Evolutionary conservation across 1,140 invertebrate species (phyloP), one percentile per base, ranked within the genome.

Genomic region (Limonius californicus): DNA sequence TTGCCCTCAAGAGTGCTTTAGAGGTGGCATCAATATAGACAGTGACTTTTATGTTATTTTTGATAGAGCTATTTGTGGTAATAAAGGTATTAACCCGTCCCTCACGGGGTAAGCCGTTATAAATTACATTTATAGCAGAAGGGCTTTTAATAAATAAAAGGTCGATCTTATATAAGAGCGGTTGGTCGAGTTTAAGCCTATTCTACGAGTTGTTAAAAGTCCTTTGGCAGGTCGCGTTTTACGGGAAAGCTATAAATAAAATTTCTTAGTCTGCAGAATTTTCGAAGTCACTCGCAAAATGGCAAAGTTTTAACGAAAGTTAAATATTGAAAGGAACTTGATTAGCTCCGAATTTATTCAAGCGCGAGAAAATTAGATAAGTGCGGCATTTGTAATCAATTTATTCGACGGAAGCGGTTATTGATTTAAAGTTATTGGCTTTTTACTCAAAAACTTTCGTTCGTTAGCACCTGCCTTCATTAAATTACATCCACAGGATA

Each of bases 301-400:
- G 45, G 45, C 45, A 50, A 50, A 50, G 45, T 50, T 50, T 50
- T 50, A 50, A 50, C 45, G 45, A 50, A 50, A 50, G 45, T 50
- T 50, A 50, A 50, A 50, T 50, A 50, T 50, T 50, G 45, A 50
- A 50, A 50, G 45, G 45, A 50, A 50, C 45, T 50, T 50, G 45
- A 50, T 50, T 50, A 50, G 45, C 45, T 18, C 3, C 3, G 45
- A 50, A 50, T 50, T 50, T 50, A 50, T 50, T 50, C 45, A 50
- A 50, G 45, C 45, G 45, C 6, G 14, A 50, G 20, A 21, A 50
- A 50, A 50, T 50, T 50, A 50, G 45, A 50, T 50, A 50, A 50
- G 45, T 50, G 45, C 45, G 45, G 45, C 45, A 14, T 50, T 50
- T 50, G 45, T 50, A 50, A 50, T 50, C 45, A 50, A 50, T 50